phyloP scores from a whole-genome alignment of 2,113 vertebrate species.

The Tychaedon coryphoeus region DNA sequence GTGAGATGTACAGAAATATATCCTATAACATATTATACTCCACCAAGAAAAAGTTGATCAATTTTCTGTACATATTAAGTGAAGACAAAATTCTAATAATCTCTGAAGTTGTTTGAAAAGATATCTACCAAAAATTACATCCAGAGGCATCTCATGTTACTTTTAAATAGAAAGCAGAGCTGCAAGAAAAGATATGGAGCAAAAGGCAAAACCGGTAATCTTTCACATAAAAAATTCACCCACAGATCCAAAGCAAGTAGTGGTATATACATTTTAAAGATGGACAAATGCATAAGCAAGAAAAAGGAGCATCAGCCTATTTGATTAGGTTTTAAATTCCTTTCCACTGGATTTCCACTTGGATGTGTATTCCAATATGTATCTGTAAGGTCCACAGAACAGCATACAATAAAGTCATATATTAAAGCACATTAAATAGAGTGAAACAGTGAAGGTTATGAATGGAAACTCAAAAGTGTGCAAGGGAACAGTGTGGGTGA shows the following conservation, averaged over 20 bases:
- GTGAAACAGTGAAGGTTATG: neutral
- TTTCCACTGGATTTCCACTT: neutral
- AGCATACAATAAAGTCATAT: neutral
- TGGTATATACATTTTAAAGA: neutral
- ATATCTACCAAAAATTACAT: neutral
- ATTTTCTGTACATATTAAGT: neutral
- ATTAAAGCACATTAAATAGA: neutral
- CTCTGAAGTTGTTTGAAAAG: neutral
- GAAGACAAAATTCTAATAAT: neutral
- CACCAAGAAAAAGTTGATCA: neutral
- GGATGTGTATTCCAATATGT: neutral
- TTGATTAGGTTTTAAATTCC: neutral
- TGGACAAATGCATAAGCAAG: neutral
- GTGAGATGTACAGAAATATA: neutral
- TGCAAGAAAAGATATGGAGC: neutral
- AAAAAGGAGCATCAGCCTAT: neutral
- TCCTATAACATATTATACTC: accelerated
- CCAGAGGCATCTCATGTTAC: neutral
- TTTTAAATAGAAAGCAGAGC: neutral
- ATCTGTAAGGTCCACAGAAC: neutral
- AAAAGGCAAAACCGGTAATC: neutral
- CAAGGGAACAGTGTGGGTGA: neutral
- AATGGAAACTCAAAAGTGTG: neutral
- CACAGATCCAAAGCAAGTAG: neutral
- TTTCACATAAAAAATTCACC: neutral